Evolutionary conservation across 1,140 invertebrate species (phyloP).

Genomic region (Macrotrachela quadricornifera): DNA sequence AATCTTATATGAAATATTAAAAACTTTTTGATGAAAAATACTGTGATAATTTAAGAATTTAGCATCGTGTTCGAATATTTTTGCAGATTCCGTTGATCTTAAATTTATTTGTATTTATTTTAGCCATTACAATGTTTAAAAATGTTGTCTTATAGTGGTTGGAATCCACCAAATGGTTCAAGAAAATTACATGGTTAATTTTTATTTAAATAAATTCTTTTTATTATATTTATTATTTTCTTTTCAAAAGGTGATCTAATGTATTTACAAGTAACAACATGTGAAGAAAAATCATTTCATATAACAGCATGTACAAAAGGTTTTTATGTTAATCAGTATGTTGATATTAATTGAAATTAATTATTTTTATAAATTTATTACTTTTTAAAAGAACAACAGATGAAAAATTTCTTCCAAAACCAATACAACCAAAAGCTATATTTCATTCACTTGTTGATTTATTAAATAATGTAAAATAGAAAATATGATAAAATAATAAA

Average conservation of each 20-base stretch:
- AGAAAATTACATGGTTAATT: conserved; percentile 23
- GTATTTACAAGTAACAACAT: conserved; percentile 76
- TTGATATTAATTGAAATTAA: too few species aligned
- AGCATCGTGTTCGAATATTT: too few species aligned
- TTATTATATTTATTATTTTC: too few species aligned
- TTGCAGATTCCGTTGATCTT: too few species aligned
- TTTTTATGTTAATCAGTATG: conserved; percentile 71
- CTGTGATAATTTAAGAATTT: too few species aligned
- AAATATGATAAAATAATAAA: too few species aligned
- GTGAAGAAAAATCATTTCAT: conserved; percentile 88
- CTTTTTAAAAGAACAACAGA: conserved; percentile 44
- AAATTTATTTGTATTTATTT: too few species aligned
- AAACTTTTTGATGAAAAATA: too few species aligned
- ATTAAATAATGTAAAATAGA: conserved; percentile 42
- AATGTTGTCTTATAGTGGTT: conserved; percentile 36
- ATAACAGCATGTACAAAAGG: conserved; percentile 80
- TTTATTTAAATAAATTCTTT: too few species aligned
- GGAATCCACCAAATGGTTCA: conserved; percentile 78
- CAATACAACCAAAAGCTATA: conserved; percentile 62
- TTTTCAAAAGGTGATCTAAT: conserved; percentile 54
- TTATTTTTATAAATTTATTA: too few species aligned
- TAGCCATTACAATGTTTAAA: neutral
- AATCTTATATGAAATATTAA: too few species aligned
- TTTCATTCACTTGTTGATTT: conserved; percentile 89
- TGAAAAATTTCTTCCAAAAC: conserved; percentile 81